Conservation (phyloP, 2,888 invertebrate species). For the Platycheirus rosarum region DNA sequence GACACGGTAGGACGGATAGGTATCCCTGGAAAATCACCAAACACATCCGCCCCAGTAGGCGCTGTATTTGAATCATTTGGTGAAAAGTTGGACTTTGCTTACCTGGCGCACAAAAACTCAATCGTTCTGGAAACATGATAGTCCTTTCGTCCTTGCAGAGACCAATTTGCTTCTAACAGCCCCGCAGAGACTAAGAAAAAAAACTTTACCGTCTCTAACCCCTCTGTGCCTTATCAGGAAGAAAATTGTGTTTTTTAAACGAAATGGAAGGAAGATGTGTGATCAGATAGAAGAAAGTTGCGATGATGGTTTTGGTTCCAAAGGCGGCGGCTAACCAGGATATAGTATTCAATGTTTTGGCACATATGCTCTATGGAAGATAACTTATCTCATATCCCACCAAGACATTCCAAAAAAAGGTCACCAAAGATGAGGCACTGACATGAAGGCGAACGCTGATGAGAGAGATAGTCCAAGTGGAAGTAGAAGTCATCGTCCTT, state of each 20-base stretch:
- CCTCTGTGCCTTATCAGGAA: constrained; percentile 43
- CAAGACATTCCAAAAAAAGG: constrained; percentile 39
- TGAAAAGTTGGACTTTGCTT: constrained; percentile 44
- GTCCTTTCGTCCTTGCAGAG: constrained; percentile 43
- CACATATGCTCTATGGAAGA: constrained; percentile 58
- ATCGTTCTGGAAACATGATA: constrained; percentile 68
- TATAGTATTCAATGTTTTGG: constrained; percentile 36
- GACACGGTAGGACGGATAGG: constrained; percentile 14
- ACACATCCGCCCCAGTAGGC: constrained; percentile 22
- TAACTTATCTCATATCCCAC: constrained; percentile 60
- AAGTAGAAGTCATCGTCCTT: constrained; percentile 55
- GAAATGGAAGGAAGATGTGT: neutral
- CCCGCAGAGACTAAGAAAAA: constrained; percentile 53
- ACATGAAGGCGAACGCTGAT: constrained; percentile 47
- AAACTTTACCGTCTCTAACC: constrained; percentile 32
- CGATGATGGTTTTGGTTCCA: neutral
- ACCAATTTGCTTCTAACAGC: constrained; percentile 71
- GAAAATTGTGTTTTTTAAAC: constrained; percentile 41
- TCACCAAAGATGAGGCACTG: constrained; percentile 42
- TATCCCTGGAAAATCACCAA: constrained; percentile 44
- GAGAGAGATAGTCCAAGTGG: constrained; percentile 31
- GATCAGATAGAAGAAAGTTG: constrained; percentile 27
- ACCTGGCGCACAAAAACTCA: constrained; percentile 36
- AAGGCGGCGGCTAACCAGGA: constrained; percentile 25
- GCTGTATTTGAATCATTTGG: constrained; percentile 32